A percentile compares a stretch with the other conserved stretches of the same genome.
Evolutionary conservation across 2,888 invertebrate genomes (phyloP).

Genomic region (Scaptomyza tumidula): DNA sequence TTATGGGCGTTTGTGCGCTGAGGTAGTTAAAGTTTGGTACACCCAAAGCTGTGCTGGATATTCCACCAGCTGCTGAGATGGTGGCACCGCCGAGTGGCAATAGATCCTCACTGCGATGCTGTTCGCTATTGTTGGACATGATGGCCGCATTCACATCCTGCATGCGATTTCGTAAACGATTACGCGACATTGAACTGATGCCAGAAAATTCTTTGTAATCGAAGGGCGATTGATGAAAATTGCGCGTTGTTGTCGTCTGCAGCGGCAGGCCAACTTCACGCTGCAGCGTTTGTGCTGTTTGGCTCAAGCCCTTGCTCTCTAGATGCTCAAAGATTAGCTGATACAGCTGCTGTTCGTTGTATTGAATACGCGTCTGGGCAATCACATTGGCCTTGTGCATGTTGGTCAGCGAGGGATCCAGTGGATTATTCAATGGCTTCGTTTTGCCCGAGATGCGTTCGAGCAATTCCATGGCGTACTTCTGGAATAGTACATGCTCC

Average conservation of each 20-base stretch:
- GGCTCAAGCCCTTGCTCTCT: conserved; percentile 89
- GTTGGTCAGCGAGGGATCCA: conserved; percentile 94
- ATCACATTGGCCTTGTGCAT: conserved; percentile 97
- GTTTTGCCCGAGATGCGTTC: conserved; percentile 96
- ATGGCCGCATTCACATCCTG: conserved; percentile 81
- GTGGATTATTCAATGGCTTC: conserved; percentile 90
- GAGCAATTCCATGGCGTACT: conserved; percentile 94
- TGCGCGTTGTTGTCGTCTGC: conserved; percentile 83
- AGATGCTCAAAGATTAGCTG: conserved; percentile 96
- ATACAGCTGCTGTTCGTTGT: conserved; percentile 96
- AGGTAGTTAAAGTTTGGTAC: conserved; percentile 58
- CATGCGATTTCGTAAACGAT: conserved; percentile 81
- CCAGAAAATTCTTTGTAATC: conserved; percentile 81
- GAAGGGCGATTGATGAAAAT: conserved; percentile 84
- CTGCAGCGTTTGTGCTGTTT: conserved; percentile 90
- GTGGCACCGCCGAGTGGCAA: conserved; percentile 17
- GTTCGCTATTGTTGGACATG: conserved; percentile 53
- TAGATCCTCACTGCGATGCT: conserved; percentile 46
- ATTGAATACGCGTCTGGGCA: conserved; percentile 97
- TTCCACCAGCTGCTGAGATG: conserved; percentile 9
- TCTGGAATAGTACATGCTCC: conserved; percentile 98
- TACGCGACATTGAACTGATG: conserved; percentile 70
- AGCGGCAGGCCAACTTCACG: conserved; percentile 89
- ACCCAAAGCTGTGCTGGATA: conserved; percentile 18
- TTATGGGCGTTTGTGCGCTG: conserved; percentile 63